These are phyloP conservation scores for Sicus ferrugineus DNA, from an alignment of 2,888 invertebrate species.

Conservation along the genomic window DNA sequence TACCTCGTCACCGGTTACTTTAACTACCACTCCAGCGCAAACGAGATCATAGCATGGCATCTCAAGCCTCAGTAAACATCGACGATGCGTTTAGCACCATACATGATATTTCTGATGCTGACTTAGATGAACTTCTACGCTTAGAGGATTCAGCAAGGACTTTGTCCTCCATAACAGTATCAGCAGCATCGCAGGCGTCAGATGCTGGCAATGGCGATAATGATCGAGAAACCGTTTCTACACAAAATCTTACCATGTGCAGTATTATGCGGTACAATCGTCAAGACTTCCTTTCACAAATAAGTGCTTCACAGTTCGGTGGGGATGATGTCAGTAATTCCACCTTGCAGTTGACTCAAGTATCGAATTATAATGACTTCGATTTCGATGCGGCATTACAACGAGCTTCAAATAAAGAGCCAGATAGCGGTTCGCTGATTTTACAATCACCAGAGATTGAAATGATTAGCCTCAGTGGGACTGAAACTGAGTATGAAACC, in stretches of 20 bases:
- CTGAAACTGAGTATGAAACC: slow-evolving; percentile 1
- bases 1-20: slow-evolving; percentile 56
- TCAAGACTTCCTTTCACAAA: slow-evolving; percentile 38
- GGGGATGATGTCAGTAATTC: neutral
- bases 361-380: neutral
- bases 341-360: neutral
- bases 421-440: slow-evolving; percentile 27
- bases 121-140: slow-evolving; percentile 47
- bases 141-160: slow-evolving; percentile 43
- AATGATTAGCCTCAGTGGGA: slow-evolving; percentile 27
- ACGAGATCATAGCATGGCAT: slow-evolving; percentile 59
- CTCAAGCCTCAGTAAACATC: slow-evolving; percentile 48
- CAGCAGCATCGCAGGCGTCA: neutral
- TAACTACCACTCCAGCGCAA: slow-evolving; percentile 42
- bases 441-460: slow-evolving; percentile 33
- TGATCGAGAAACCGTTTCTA: neutral
- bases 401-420: neutral
- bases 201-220: neutral
- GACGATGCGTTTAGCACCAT: slow-evolving; percentile 36
- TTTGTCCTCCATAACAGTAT: slow-evolving; percentile 4
- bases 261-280: slow-evolving; percentile 34
- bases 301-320: slow-evolving; percentile 14
- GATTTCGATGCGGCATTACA: slow-evolving; percentile 2
- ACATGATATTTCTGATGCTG: slow-evolving; percentile 40
- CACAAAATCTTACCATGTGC: neutral